Base-by-base conservation (phyloP, 2,113 vertebrate genomes). In the Chauna torquata region DNA sequence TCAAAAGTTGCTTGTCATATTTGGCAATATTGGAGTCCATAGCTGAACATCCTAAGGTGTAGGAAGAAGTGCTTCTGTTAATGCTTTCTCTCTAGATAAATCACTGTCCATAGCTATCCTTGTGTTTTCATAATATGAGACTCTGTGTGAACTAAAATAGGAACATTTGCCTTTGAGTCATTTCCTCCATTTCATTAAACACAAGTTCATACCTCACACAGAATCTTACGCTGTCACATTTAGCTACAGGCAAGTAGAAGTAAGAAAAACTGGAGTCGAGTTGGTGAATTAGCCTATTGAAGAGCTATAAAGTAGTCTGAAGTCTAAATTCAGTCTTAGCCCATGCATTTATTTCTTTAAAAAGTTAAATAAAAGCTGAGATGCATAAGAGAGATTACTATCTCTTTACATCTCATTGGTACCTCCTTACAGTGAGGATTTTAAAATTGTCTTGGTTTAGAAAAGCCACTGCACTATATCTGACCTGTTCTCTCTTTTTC, bases 181-280 rank as follows among this genome's bases (percentile, higher is more conserved):
- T 94, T 92, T 82, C 79, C 72, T 96, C 65, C 82, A 88, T 96
- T 97, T 97, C 80, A 97, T 95, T 95, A 95, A 96, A 92, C 75
- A 68, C 79, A 57, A 84, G 69, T 94, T 90, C 89, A 91, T 96
- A 93, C 77, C 81, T 96, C 82, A 94, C 49, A 80, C 38, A 45
- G 77, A 96, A 86, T 91, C 92, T 95, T 90, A 68, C 34, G 52
- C 38, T 90, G 92, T 92, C 93, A 88, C 79, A 97, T 95, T 92
- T 97, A 82, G 80, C 92, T 95, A 88, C 74, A 83, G 85, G 87
- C 82, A 95, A 94, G 75, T 47, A 92, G 45, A 40, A 96, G 71
- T 76, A 91, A 96, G 79, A 92, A 88, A 91, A 95, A 78, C 75
- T 57, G 27, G 38, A 86, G 57, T 88, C 80, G 83, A 68, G 74